Evolutionary conservation across 2,113 vertebrate genomes (phyloP), one percentile per base, ranked within the genome.

Genomic region (Drymodes brunneopygia): DNA sequence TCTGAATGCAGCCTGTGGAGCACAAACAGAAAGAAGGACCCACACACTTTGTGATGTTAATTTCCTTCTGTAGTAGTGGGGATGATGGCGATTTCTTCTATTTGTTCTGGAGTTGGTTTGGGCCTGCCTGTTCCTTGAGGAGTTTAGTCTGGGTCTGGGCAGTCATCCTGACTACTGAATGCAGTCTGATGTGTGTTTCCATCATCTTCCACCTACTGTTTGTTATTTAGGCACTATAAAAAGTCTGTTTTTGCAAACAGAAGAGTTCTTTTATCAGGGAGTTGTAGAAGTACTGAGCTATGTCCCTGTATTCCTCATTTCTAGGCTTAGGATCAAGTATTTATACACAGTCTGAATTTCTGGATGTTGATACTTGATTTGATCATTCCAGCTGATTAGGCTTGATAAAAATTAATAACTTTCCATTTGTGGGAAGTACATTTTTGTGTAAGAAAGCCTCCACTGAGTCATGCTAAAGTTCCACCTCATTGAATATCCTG

Each of bases 21-120:
- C 70, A 35, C 1, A 0, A 29, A 33, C 31, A 58, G n/a, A 62
- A 74, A 28, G 35, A 94, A 53, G 44, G 12, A 14, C 33, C 27
- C 24, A 31, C 0, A 0, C 56, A 15, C 21, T 93, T 44, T 2
- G 4, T 45, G 15, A 16, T 40, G 44, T 28, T 81, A 20, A 65
- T 25, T 81, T 78, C 11, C 10, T 21, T 57, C 42, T 53, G 54
- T 81, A 61, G 15, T 31, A 25, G 14, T 24, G 21, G 4, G 5
- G 38, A 9, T 60, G 13, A 22, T 45, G 33, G 16, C 53, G 2
- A 17, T 81, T 81, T 79, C 60, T 66, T 15, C 2, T 62, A 38
- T 9, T 91, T 57, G 44, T n/a, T 77, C 31, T 90, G 69, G 19
- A 38, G 19, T 24, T 75, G 29, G 3, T 29, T 67, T 79, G 33